phyloP scores from a whole-genome alignment of 2,113 vertebrate species.

The Martes martes region DNA sequence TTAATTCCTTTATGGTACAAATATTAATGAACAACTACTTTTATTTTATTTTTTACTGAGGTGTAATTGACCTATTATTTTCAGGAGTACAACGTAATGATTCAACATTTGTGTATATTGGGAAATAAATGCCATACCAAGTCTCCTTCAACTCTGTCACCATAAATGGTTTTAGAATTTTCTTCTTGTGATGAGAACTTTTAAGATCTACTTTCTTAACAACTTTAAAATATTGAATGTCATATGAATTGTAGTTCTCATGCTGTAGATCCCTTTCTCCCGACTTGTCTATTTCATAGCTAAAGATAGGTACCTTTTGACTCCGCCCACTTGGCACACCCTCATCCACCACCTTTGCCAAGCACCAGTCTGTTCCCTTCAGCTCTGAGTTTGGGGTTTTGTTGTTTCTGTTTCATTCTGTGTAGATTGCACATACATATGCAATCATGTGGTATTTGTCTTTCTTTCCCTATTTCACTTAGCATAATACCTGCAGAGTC shows the following conservation, averaged over 20 bases:
- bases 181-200: background rate
- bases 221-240: background rate
- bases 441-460: background rate
- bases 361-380: background rate
- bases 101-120: background rate
- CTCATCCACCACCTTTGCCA: background rate
- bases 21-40: background rate
- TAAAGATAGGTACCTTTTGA: background rate
- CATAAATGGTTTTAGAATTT: background rate
- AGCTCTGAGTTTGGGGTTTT: background rate
- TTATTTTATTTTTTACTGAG: background rate
- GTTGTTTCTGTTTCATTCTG: background rate
- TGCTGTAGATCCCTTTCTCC: background rate
- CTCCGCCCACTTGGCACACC: background rate
- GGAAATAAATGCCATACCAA: background rate
- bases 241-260: background rate
- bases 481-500: background rate
- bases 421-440: background rate
- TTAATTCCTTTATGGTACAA: background rate
- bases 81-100: background rate
- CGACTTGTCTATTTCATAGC: background rate
- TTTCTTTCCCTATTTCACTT: background rate
- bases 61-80: background rate
- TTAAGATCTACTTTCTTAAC: background rate
- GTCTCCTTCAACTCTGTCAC: background rate